Evolutionary conservation across 2,888 invertebrate genomes (phyloP).

Genomic region (Dusona sp.): DNA sequence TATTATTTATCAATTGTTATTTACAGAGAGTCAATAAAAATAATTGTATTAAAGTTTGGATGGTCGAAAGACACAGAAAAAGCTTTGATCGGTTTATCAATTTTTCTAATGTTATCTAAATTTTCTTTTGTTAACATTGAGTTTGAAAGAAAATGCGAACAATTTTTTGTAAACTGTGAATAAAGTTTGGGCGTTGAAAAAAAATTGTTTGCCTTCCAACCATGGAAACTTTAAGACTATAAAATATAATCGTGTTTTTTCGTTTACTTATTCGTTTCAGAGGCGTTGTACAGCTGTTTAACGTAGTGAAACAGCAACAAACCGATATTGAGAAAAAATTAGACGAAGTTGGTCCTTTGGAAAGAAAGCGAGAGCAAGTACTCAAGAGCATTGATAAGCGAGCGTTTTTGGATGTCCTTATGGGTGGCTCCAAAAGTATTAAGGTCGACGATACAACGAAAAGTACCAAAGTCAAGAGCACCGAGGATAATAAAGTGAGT

Average conservation of each 20-base stretch:
- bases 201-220: neutral
- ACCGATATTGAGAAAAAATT: slow-evolving; percentile 90
- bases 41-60: neutral
- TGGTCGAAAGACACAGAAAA: neutral
- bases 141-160: neutral
- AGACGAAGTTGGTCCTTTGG: slow-evolving; percentile 90
- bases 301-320: slow-evolving; percentile 95
- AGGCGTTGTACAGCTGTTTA: slow-evolving; percentile 97
- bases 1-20: slow-evolving; percentile 16
- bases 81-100: neutral
- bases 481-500: slow-evolving; percentile 81
- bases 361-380: slow-evolving; percentile 91
- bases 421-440: slow-evolving; percentile 86
- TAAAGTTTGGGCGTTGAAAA: neutral
- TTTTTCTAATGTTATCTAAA: neutral
- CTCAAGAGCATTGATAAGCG: slow-evolving; percentile 91
- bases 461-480: slow-evolving; percentile 85
- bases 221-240: neutral
- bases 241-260: neutral
- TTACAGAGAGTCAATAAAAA: slow-evolving; percentile 14
- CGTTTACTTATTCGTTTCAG: slow-evolving; percentile 83
- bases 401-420: slow-evolving; percentile 91
- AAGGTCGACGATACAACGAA: slow-evolving; percentile 81
- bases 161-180: neutral
- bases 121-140: neutral